Evolutionary conservation across 1,140 invertebrate genomes (phyloP), one percentile per base, ranked within the genome.

Genomic region (Battus philenor): DNA sequence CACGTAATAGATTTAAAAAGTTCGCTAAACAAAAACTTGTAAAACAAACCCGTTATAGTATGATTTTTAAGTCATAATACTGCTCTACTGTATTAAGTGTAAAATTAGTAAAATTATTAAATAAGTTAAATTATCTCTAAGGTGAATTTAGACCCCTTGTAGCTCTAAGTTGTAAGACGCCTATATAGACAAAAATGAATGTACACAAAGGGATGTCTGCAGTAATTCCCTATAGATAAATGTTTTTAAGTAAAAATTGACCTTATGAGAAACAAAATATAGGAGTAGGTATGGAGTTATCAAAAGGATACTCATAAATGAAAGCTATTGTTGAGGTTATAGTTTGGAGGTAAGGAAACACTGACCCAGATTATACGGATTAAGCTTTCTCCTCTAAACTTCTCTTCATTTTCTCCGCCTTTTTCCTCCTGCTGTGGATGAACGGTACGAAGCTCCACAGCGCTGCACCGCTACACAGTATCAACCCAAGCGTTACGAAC

Each of bases 381-480:
- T 54, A 63, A 31, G 56, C 52, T 50, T 56, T 63, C 2, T 38
- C 44, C 4, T 15, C 11, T 0, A 11, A 17, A 1, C 18, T 9
- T 1, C 50, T 36, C 47, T 59, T 66, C 34, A 32, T 62, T 45
- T 9, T 66, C 22, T 59, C 47, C 10, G 54, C 83, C 58, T 53
- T 59, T 50, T 51, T 61, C 58, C 84, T 85, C 11, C 81, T 70
- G 33, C 81, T 87, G 46, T 86, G 86, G 41, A 94, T 90, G 36
- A 91, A 89, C 10, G 94, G 94, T 48, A 94, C 90, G 18, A 92
- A 88, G 1, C 87, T 79, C 94, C 94, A 95, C 2, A 94, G 80
- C 1, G 87, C 77, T 0, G 93, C 89, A 0, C 94, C 94, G n/a
- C 87, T 78, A 1, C 94, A 77, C n/a, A 94, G 73, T 13, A 93